Evolutionary conservation across 23 tunicate genomes (phyloP).

Genomic region (Halocynthia aurantium): DNA sequence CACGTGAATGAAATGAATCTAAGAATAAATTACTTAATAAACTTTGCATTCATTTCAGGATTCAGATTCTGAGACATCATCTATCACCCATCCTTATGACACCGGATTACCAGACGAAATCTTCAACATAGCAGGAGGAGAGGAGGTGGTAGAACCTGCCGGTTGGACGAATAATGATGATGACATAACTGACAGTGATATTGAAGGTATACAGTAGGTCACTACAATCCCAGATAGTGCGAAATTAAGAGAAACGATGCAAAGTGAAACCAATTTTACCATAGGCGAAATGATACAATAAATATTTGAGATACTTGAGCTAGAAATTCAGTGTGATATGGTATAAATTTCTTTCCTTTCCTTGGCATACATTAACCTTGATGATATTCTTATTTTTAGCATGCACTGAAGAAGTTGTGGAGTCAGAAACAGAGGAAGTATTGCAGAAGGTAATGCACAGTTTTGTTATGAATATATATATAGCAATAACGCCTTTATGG

Average conservation of each 20-base stretch:
- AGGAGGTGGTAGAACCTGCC: neutral
- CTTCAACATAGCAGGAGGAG: neutral
- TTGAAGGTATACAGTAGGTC: slow-evolving; percentile 4
- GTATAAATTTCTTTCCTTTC: too few species aligned
- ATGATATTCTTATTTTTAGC: neutral
- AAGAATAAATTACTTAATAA: neutral
- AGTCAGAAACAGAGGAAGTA: neutral
- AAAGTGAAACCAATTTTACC: too few species aligned
- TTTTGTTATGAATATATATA: too few species aligned
- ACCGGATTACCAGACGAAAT: slow-evolving; percentile 5
- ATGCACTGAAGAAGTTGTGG: neutral
- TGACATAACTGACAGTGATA: slow-evolving; percentile 27
- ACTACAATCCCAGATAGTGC: too few species aligned
- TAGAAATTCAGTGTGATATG: neutral
- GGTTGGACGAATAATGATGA: slow-evolving; percentile 23
- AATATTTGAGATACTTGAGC: neutral
- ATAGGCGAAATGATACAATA: neutral
- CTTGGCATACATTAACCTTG: too few species aligned
- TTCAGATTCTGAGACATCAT: slow-evolving; percentile 14
- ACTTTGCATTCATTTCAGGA: slow-evolving; percentile 1
- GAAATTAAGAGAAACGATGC: too few species aligned
- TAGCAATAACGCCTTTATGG: too few species aligned
- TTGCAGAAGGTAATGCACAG: neutral
- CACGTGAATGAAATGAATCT: neutral
- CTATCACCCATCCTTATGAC: neutral